phyloP scores from a whole-genome alignment of 2,113 vertebrate genomes.

The Axis porcinus region DNA sequence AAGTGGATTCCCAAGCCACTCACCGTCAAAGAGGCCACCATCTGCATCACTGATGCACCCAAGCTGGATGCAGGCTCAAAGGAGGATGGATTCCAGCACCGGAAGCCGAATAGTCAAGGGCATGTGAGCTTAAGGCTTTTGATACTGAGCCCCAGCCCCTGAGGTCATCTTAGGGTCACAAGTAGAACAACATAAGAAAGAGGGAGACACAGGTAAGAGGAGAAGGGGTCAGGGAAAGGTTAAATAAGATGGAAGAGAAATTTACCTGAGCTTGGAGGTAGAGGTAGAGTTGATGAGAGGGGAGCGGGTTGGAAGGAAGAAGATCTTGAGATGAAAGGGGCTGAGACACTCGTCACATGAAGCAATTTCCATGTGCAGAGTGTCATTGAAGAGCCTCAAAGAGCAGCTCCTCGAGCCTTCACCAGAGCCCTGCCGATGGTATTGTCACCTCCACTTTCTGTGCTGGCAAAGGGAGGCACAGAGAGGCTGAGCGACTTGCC shows the following conservation, averaged over 20 bases:
- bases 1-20: background rate
- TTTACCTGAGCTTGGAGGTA: background rate
- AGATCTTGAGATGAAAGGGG: background rate
- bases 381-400: fast-evolving
- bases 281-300: background rate
- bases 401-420: too few relatives aligned
- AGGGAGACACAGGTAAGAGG: background rate
- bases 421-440: fast-evolving
- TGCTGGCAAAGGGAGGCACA: background rate
- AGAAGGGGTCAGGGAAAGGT: background rate
- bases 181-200: background rate
- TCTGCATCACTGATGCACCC: fast-evolving
- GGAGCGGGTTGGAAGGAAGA: background rate
- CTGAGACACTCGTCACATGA: fast-evolving
- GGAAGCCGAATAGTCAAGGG: fast-evolving
- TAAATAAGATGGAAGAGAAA: background rate
- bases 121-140: background rate
- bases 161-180: background rate
- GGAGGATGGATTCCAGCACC: fast-evolving
- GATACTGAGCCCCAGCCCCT: fast-evolving
- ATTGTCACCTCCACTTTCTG: background rate
- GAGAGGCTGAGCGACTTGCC: background rate
- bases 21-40: background rate
- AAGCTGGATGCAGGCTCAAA: fast-evolving
- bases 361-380: fast-evolving